A percentile compares a stretch with the other conserved stretches of the same genome.
These are phyloP conservation scores for Nemoura dubitans DNA, from an alignment of 2,888 invertebrate species.

Conservation along the genomic window DNA sequence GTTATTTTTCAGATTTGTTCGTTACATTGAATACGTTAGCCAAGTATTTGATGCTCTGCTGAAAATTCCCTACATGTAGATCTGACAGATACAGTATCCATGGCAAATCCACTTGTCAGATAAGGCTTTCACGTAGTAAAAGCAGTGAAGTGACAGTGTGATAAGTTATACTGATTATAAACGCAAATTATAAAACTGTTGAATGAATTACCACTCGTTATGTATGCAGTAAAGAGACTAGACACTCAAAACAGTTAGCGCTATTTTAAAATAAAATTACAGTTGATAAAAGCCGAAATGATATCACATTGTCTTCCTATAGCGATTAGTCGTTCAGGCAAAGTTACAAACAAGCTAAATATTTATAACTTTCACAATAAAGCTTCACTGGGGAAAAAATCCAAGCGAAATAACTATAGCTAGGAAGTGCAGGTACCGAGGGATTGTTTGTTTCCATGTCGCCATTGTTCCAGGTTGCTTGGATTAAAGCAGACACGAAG, in stretches of 20 bases:
- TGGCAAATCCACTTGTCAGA: background rate
- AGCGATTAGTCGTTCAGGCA: background rate
- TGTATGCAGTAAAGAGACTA: too few species aligned
- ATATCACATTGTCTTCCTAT: background rate
- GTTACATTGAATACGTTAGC: too few species aligned
- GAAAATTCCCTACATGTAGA: too few species aligned
- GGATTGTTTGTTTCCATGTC: background rate
- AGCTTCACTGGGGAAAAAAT: background rate
- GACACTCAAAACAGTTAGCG: too few species aligned
- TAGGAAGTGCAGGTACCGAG: background rate
- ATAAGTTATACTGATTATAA: too few species aligned
- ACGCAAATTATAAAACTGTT: too few species aligned
- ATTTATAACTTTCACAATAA: background rate
- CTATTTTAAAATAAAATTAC: background rate
- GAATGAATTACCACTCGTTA: too few species aligned
- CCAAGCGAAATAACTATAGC: background rate
- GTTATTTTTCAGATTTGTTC: too few species aligned
- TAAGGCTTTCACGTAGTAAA: background rate
- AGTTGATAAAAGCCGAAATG: background rate
- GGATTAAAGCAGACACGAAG: conserved; percentile 94
- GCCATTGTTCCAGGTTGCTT: conserved; percentile 77
- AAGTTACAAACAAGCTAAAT: background rate
- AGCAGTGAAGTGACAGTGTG: too few species aligned
- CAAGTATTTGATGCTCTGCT: too few species aligned
- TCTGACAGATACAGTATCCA: too few species aligned